Base-by-base conservation (phyloP, 2,888 invertebrate species). In the Hydrotaea diabolus region DNA sequence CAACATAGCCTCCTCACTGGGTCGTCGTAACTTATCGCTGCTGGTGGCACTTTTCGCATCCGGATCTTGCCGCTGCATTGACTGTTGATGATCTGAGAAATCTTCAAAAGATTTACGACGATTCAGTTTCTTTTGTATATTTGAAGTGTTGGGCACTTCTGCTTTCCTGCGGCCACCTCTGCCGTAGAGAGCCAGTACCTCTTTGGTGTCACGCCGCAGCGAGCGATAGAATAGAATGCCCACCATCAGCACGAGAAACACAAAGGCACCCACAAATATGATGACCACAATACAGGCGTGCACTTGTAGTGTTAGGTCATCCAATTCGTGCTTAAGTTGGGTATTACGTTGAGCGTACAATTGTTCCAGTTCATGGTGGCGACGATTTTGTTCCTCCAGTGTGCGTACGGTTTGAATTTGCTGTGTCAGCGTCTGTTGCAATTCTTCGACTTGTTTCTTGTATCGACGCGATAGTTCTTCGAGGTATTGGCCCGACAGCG, bases 371-470 rank as follows among this genome's bases (percentile, higher is more conserved):
- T 96, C 96, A 87, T 94, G 94, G 86, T 94, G 94, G 87, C 94
- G 95, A 69, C 94, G 93, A 73, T 95, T 94, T 89, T 96, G 96
- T 86, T 96, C 96, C 80, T 94, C 94, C 93, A 96, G 94, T 71
- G 95, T 94, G 26, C 94, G 93, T 43, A 97, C 94, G 0, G 97
- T 96, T 88, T 96, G 96, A 87, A 97, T 96, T 88, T 97, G 94
- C 90, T 96, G 96, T 88, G 97, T 96, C 87, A 97, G 94, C 3
- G 96, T 95, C 87, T 95, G 94, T 91, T 98, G 97, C 95, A 98
- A 96, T 89, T 98, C 98, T 92, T 99, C 98, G 72, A 98, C 98
- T 93, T 99, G 98, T 88, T 97, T 97, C 91, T 98, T 98, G 93
- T 99, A 99, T 17, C 98, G 94, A 78, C 97, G 95, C 92, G 98